Conservation (phyloP, 2,797 vertebrate genomes). For the Coendou prehensilis region DNA sequence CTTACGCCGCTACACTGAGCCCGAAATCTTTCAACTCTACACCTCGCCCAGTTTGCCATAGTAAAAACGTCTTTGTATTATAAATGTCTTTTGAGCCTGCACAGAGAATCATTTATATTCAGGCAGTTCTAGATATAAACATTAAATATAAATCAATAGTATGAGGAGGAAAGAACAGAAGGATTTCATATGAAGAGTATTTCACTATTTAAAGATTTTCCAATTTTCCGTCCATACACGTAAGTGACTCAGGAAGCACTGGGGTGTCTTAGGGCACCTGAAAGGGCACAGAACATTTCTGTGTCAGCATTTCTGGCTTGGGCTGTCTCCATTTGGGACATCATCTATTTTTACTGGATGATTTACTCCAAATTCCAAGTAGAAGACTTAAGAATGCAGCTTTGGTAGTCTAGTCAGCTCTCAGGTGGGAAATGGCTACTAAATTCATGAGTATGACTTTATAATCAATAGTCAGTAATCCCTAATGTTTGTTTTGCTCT, state of each 20-base stretch:
- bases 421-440: neutral
- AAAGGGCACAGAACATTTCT: neutral
- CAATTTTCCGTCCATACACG: neutral
- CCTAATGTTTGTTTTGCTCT: constrained; percentile 41
- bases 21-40: neutral
- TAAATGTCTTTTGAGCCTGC: neutral
- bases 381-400: neutral
- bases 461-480: neutral
- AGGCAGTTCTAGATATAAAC: neutral
- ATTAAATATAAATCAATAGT: neutral
- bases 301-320: neutral
- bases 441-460: rapidly evolving
- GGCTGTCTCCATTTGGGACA: neutral
- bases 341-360: neutral
- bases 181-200: neutral
- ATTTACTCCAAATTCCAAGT: constrained; percentile 11
- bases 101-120: neutral
- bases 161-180: neutral
- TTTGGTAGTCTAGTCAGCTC: neutral
- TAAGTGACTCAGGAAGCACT: neutral
- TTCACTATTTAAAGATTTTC: neutral
- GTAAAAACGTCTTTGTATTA: neutral
- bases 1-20: neutral
- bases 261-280: neutral
- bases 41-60: neutral